These are phyloP conservation scores for Euthynnus affinis DNA, from an alignment of 2,797 vertebrate genomes.

Conservation along the genomic window DNA sequence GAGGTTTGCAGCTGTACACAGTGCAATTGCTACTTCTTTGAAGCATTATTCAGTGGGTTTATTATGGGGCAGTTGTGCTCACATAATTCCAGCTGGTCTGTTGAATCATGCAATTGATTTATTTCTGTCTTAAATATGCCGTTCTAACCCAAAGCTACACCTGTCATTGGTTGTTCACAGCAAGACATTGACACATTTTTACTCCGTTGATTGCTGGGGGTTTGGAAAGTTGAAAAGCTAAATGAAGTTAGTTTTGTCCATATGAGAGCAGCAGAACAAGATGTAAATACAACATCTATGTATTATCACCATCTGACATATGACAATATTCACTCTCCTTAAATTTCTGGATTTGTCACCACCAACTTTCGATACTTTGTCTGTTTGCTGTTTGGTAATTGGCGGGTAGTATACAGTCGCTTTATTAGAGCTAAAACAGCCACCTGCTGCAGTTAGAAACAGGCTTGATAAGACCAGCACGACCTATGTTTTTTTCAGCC, in stretches of 20 bases:
- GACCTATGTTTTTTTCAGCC: no score
- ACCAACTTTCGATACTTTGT: no score
- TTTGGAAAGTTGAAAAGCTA: slow-evolving; percentile 3
- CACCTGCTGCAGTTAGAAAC: no score
- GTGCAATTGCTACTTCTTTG: neutral
- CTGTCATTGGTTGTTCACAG: neutral
- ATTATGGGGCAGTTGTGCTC: neutral
- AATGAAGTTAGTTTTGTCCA: neutral
- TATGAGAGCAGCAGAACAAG: neutral
- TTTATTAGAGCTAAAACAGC: no score
- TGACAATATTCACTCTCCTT: no score
- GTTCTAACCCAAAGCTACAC: neutral
- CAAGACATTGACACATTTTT: neutral
- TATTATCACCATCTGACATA: no score
- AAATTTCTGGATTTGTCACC: no score
- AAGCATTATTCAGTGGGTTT: slow-evolving; percentile 14
- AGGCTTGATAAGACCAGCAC: no score
- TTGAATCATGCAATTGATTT: neutral
- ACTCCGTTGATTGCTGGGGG: neutral
- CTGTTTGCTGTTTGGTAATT: neutral
- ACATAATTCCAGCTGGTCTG: slow-evolving; percentile 2
- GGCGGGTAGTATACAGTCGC: no score
- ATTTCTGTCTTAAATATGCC: neutral
- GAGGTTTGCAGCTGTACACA: slow-evolving; percentile 3
- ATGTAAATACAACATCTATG: no score